Evolutionary conservation across 2,797 vertebrate species (phyloP), one percentile per base, ranked within the genome.

Genomic region (Apogon talboti): DNA sequence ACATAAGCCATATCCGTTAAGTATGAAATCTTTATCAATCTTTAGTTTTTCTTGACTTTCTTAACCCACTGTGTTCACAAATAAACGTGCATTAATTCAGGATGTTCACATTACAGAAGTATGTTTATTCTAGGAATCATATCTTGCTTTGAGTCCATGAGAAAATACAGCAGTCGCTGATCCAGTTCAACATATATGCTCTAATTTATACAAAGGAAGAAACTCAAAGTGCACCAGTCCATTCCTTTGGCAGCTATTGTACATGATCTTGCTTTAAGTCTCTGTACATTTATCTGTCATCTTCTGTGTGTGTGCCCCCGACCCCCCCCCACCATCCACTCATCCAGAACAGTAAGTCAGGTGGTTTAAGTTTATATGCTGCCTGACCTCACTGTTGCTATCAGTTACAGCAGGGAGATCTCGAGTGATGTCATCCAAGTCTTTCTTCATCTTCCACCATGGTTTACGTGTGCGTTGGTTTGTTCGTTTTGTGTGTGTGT

Each of bases 311-410:
- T 60, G 35, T 43, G 46, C 55, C 64, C 60, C 66, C 42, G 18
- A 16, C 14, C 30, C 42, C 49, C 35, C 41, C 38, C 13, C 28
- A 35, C 45, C 65, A 63, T 63, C 56, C 61, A 48, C 72, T 74
- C 72, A 65, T 56, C 74, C 57, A 69, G 76, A 87, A 63, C 76
- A 84, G 74, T 74, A 62, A 78, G 63, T 91, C 84, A 87, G 88
- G 82, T 87, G 88, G 86, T 91, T 91, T 89, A 40, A 49, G 86
- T 91, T 89, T 90, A 79, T 72, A 46, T 57, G 51, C 64, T 6
- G 72, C 68, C 79, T 88, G 85, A 86, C 85, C 86, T 91, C 87
- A 89, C 79, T 74, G 84, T 88, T 89, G 81, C 86, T 87, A 89
- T 91, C 90, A 69, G 88, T 87, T 92, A 87, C 87, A 82, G 80